These are phyloP conservation scores for Caenorhabditis brenneri DNA, from an alignment of 1,140 invertebrate genomes.

Conservation along the genomic window DNA sequence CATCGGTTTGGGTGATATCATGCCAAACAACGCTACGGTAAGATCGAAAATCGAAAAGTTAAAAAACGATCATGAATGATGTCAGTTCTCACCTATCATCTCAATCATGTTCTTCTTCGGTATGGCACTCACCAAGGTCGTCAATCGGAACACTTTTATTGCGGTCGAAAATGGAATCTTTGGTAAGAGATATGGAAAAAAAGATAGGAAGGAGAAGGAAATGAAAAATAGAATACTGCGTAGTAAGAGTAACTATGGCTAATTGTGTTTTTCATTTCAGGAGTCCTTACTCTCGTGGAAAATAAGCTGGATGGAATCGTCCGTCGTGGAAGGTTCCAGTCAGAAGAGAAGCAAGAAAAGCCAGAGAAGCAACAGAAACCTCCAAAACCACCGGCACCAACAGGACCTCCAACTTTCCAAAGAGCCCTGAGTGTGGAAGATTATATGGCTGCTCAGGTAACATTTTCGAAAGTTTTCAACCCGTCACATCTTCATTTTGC, in stretches of 20 bases:
- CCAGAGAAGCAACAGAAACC: background rate
- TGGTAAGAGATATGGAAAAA: background rate
- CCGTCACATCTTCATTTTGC: background rate
- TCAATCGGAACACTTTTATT: slow-evolving; percentile 51
- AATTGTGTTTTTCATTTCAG: too few species aligned
- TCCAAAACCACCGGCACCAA: background rate
- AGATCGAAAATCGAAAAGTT: slow-evolving; percentile 8
- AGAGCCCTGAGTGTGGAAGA: slow-evolving; percentile 17
- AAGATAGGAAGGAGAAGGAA: background rate
- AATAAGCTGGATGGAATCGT: background rate
- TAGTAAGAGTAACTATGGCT: too few species aligned
- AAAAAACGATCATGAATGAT: background rate
- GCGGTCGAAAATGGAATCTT: slow-evolving; percentile 51
- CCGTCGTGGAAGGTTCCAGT: background rate
- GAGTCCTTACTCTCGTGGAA: background rate
- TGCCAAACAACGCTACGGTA: slow-evolving; percentile 50
- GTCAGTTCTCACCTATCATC: slow-evolving; percentile 37
- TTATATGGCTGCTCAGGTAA: background rate
- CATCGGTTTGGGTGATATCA: slow-evolving; percentile 49
- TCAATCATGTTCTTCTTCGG: slow-evolving; percentile 54
- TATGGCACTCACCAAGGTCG: slow-evolving; percentile 50
- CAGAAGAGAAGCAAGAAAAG: background rate
- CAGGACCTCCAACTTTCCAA: background rate
- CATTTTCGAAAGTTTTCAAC: background rate
- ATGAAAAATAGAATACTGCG: background rate